Evolutionary conservation across 2,113 vertebrate genomes (phyloP), one percentile per base, ranked within the genome.

Genomic region (Delphinus delphis): DNA sequence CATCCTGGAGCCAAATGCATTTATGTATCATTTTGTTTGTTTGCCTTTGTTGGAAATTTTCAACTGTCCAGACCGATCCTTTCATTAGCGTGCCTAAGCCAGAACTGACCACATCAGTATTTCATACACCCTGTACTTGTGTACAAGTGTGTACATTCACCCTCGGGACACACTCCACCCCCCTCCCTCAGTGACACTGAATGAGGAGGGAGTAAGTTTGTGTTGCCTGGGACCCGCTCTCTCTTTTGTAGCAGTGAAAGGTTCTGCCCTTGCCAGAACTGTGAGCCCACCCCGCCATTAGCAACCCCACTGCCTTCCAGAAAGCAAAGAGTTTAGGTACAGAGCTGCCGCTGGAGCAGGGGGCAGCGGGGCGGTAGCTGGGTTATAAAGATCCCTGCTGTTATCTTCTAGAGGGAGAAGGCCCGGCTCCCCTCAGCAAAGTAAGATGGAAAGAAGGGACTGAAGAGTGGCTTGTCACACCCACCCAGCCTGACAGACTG

Each of bases 361-460:
- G 53, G 25, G 47, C 33, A 44, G 38, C 25, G 25, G 58, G 26
- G 8, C 1, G 0, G 36, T 1, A 12, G 28, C 28, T 23, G 83
- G 44, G 20, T 55, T 71, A 90, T 71, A 55, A 94, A 95, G 91
- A 93, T 71, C 79, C 44, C 41, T 8, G 5, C 25, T 84, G 31
- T 71, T 89, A 20, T 81, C 87, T 93, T 77, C 88, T 62, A 38
- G 50, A 65, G 53, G 83, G 41, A 50, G 83, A 91, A 81, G 76
- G 38, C 70, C 84, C 26, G 73, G 33, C 67, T 97, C 62, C 60
- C 89, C 67, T 41, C 53, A 92, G 71, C 41, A 90, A 94, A 95
- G 89, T 88, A 84, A 86, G 95, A 79, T 63, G 38, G 93, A 95
- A 79, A 86, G 96, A 97, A 89, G 74, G 67, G 88, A 76, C 80